Conservation (phyloP, 2,113 vertebrate species). For the Paracanthobrama guichenoti region DNA sequence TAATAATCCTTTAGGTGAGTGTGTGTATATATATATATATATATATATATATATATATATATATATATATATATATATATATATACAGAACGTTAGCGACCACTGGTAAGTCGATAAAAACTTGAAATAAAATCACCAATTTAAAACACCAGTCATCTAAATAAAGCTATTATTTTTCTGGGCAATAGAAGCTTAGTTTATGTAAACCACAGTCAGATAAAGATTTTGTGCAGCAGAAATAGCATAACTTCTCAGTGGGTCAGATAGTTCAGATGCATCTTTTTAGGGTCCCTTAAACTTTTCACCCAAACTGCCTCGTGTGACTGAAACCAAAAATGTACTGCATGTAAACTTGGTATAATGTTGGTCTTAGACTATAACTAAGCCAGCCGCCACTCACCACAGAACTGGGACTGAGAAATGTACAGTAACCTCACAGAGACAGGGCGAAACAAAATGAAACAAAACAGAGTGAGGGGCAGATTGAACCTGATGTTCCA, state of each 20-base stretch:
- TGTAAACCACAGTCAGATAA: no score
- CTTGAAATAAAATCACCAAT: no score
- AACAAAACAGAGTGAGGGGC: constrained; percentile 52
- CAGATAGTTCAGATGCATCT: not conserved
- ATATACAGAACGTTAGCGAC: no score
- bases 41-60: no score
- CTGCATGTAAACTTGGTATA: not conserved
- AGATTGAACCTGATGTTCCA: constrained; percentile 54
- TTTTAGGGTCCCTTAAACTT: not conserved
- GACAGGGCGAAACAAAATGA: constrained; percentile 42
- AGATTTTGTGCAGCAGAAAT: not conserved
- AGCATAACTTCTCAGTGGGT: not conserved
- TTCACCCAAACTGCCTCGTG: not conserved
- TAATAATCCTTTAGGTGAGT: no score
- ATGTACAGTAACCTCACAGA: constrained; percentile 41
- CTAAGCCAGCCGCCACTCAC: constrained; percentile 14
- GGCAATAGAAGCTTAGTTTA: no score
- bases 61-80: no score
- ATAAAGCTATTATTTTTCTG: no score
- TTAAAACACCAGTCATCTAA: no score
- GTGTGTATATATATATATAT: no score
- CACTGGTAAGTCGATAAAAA: no score
- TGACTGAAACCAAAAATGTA: not conserved
- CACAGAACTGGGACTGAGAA: constrained; percentile 31
- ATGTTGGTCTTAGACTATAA: constrained; percentile 16